These are phyloP conservation scores for Amitus sp. DNA, from an alignment of 2,888 invertebrate genomes.

Conservation along the genomic window DNA sequence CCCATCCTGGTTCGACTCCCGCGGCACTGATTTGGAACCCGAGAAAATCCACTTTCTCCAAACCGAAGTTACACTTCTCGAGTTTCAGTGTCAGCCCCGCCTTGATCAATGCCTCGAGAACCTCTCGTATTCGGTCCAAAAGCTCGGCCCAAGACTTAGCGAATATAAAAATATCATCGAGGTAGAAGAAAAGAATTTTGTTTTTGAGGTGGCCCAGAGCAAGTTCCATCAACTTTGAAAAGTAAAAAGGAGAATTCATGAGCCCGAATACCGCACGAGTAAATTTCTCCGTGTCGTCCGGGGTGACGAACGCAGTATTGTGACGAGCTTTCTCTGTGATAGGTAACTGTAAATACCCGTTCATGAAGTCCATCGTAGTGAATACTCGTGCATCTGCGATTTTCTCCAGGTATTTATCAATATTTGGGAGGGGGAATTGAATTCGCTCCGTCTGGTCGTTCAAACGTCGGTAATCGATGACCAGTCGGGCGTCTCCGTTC, in stretches of 20 bases:
- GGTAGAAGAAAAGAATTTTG: conserved; percentile 14
- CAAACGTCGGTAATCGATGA: conserved; percentile 33
- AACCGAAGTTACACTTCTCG: conserved; percentile 8
- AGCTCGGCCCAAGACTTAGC: conserved; percentile 15
- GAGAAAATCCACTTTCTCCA: conserved; percentile 33
- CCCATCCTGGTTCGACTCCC: conserved; percentile 27
- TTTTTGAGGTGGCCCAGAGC: conserved; percentile 6
- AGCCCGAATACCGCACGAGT: conserved; percentile 46
- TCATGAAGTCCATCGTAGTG: conserved; percentile 8
- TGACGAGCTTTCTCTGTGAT: conserved; percentile 19
- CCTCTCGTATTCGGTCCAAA: conserved; percentile 6
- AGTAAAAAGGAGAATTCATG: conserved; percentile 46
- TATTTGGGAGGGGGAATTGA: conserved; percentile 21
- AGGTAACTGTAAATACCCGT: conserved; percentile 19
- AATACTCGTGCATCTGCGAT: conserved; percentile 7
- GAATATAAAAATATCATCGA: conserved; percentile 17
- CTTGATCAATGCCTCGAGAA: conserved; percentile 12
- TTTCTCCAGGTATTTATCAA: conserved; percentile 4
- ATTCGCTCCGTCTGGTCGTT: conserved; percentile 33
- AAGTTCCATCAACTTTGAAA: conserved; percentile 31
- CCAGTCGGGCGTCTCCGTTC: conserved; percentile 33
- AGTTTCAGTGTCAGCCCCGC: conserved; percentile 14
- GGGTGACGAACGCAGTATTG: conserved; percentile 40
- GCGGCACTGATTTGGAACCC: conserved; percentile 20
- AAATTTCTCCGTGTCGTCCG: conserved; percentile 45